A percentile compares a stretch with the other conserved stretches of the same genome.
Evolutionary conservation across 2,113 vertebrate species (phyloP).

Genomic region (Kryptolebias marmoratus): DNA sequence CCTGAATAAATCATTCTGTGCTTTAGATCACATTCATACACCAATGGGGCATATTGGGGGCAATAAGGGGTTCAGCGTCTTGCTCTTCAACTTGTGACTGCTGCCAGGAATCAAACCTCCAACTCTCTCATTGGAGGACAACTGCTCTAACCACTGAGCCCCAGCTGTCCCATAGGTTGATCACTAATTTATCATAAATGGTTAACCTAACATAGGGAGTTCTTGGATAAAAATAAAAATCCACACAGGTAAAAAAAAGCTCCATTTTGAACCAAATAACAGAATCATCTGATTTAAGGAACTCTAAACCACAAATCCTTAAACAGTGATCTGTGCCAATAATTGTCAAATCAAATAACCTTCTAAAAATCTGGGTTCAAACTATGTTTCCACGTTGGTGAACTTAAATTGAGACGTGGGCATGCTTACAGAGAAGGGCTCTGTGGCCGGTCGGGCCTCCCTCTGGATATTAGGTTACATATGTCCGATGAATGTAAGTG

Average conservation of each 20-base stretch:
- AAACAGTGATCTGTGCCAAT: background rate
- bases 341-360: background rate
- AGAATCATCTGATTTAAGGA: background rate
- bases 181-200: no score
- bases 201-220: background rate
- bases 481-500: conserved; percentile 49
- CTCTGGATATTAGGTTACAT: conserved; percentile 55
- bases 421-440: conserved; percentile 12
- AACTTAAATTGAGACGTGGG: conserved; percentile 24
- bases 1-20: no score
- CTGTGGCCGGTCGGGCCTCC: conserved; percentile 11
- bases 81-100: no score
- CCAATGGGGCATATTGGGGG: no score
- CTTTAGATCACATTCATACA: no score
- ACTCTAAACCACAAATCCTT: background rate
- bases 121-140: no score
- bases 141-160: no score
- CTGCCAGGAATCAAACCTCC: no score
- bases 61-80: no score
- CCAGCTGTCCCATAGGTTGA: no score
- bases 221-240: background rate
- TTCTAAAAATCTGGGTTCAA: background rate
- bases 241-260: no score
- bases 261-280: no score
- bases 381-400: conserved; percentile 5